Evolutionary conservation across 2,888 invertebrate species (phyloP).

Genomic region (Calliphora vomitoria): DNA sequence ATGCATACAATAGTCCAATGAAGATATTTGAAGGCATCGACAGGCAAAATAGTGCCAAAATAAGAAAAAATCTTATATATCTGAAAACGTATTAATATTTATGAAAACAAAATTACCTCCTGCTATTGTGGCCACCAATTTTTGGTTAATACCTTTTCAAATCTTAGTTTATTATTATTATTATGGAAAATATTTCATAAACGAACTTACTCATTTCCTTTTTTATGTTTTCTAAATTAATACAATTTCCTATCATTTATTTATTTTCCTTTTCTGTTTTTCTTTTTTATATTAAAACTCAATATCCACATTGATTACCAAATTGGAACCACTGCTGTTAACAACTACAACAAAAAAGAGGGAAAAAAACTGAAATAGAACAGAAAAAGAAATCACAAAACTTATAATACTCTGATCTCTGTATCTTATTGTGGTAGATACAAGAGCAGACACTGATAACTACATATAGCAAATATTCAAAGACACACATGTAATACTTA

Average conservation of each 20-base stretch:
- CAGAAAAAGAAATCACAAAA: constrained; percentile 30
- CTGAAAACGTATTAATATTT: background rate
- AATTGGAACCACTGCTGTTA: constrained; percentile 36
- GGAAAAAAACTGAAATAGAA: constrained; percentile 11
- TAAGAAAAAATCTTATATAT: no score
- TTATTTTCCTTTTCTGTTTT: constrained; percentile 6
- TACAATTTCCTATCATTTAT: constrained; percentile 32
- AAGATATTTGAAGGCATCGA: no score
- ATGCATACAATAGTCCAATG: no score
- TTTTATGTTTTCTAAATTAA: constrained; percentile 29
- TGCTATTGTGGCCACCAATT: no score
- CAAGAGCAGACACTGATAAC: background rate
- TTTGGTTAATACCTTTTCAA: background rate
- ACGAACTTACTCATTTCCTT: constrained; percentile 25
- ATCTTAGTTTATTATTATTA: constrained; percentile 1
- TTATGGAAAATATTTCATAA: constrained; percentile 20
- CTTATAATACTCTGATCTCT: constrained; percentile 42
- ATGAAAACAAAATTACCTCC: no score
- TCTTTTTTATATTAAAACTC: constrained; percentile 32
- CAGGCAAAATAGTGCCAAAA: no score
- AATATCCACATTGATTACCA: constrained; percentile 26
- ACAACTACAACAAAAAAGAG: constrained; percentile 1
- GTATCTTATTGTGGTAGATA: constrained; percentile 26
- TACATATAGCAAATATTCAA: background rate
- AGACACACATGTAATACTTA: background rate